phyloP scores from a whole-genome alignment of 2,888 invertebrate species.

The Cenopis cana region DNA sequence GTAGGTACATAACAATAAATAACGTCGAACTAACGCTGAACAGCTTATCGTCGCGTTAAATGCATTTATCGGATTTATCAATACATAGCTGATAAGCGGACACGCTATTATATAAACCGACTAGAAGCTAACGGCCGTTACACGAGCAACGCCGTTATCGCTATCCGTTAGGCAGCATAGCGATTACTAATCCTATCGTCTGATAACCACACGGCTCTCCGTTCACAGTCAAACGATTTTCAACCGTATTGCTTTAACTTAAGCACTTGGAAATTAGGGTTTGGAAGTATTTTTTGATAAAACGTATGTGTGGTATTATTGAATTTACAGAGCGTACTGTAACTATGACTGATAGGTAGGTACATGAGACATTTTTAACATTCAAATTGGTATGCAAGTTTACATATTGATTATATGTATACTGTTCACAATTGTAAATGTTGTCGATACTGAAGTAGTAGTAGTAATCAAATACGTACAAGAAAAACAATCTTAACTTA shows the following conservation, averaged over 20 bases:
- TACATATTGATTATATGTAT: too few species aligned
- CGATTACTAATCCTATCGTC: constrained; percentile 20
- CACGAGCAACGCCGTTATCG: constrained; percentile 50
- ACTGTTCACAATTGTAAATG: too few species aligned
- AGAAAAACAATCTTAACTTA: too few species aligned
- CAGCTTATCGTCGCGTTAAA: constrained; percentile 1
- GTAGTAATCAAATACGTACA: too few species aligned
- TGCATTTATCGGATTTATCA: constrained; percentile 1
- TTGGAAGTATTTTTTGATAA: constrained; percentile 9
- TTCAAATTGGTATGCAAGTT: neutral
- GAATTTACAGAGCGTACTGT: neutral
- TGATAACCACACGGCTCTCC: neutral
- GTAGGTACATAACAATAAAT: neutral
- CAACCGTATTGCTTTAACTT: constrained; percentile 6
- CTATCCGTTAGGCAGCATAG: constrained; percentile 38
- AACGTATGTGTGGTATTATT: neutral
- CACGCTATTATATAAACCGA: constrained; percentile 48
- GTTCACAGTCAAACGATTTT: neutral
- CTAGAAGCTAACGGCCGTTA: constrained; percentile 57
- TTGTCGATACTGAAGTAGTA: too few species aligned
- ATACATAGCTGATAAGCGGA: neutral
- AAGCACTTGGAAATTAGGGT: neutral
- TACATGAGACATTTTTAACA: neutral
- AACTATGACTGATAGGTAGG: neutral
- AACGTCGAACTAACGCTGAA: neutral